Conservation (phyloP, 2,888 invertebrate species). For the Drosophila mimica region DNA sequence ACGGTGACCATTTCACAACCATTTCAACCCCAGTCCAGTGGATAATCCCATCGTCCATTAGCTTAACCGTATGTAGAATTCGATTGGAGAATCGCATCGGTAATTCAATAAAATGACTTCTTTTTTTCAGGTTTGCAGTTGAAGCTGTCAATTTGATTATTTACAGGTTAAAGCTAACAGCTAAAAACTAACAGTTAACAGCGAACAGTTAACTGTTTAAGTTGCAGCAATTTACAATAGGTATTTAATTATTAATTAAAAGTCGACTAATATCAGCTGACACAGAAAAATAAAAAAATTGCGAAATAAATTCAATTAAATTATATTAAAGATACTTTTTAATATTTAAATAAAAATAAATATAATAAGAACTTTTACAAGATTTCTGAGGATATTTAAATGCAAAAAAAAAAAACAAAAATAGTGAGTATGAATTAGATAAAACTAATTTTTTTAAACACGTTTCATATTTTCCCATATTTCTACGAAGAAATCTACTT, state of each 20-base stretch:
- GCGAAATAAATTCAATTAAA: not conserved
- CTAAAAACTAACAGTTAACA: not conserved
- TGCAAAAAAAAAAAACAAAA: not conserved
- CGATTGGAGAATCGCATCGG: slow-evolving; percentile 44
- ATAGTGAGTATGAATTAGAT: not conserved
- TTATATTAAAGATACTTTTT: not conserved
- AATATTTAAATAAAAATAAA: not conserved
- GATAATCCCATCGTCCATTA: slow-evolving; percentile 13
- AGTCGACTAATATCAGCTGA: not conserved
- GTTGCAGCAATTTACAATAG: not conserved
- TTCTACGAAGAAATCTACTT: not conserved
- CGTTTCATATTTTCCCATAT: not conserved
- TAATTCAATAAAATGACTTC: slow-evolving; percentile 39
- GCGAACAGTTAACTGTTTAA: not conserved
- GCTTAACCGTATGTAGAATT: slow-evolving; percentile 54
- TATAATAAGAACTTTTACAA: not conserved
- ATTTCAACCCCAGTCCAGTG: slow-evolving; percentile 19
- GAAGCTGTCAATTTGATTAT: slow-evolving; percentile 14
- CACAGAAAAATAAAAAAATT: not conserved
- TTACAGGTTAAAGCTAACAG: not conserved
- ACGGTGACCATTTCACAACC: not conserved
- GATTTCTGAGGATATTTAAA: not conserved
- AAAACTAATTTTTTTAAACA: too few relatives aligned
- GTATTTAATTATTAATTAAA: not conserved
- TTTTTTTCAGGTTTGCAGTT: slow-evolving; percentile 8